phyloP scores from a whole-genome alignment of 2,888 invertebrate genomes.

The Drosophila gaucha region DNA sequence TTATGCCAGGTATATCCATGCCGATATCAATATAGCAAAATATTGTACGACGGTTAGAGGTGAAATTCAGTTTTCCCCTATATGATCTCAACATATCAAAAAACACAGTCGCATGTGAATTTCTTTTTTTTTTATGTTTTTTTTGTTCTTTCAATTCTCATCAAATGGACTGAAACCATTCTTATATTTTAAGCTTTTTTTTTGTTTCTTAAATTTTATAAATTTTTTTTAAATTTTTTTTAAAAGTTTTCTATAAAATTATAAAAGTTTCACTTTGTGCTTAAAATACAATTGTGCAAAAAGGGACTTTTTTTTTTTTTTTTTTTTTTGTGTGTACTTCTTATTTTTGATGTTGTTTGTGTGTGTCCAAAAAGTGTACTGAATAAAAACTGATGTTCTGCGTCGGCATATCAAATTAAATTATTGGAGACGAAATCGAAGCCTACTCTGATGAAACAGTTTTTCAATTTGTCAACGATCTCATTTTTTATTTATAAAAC shows the following conservation, averaged over 20 bases:
- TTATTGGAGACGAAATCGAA: not conserved
- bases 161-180: too few relatives aligned
- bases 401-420: not conserved
- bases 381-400: not conserved
- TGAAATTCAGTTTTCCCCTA: too few relatives aligned
- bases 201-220: not conserved
- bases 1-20: too few relatives aligned
- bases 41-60: too few relatives aligned
- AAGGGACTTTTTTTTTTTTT: not conserved
- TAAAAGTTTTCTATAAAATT: not conserved
- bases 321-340: not conserved
- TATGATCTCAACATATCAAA: too few relatives aligned
- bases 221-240: not conserved
- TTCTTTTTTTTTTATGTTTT: not conserved
- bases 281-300: not conserved
- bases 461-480: too few relatives aligned
- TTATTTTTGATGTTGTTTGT: not conserved
- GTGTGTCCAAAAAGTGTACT: not conserved
- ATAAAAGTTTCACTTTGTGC: conserved; percentile 8
- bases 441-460: not conserved
- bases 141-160: not conserved
- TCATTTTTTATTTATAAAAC: too few relatives aligned
- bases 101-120: too few relatives aligned
- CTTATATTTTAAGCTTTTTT: not conserved
- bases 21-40: too few relatives aligned